phyloP scores from a whole-genome alignment of 1,140 invertebrate genomes.

The Heliothis virescens region DNA sequence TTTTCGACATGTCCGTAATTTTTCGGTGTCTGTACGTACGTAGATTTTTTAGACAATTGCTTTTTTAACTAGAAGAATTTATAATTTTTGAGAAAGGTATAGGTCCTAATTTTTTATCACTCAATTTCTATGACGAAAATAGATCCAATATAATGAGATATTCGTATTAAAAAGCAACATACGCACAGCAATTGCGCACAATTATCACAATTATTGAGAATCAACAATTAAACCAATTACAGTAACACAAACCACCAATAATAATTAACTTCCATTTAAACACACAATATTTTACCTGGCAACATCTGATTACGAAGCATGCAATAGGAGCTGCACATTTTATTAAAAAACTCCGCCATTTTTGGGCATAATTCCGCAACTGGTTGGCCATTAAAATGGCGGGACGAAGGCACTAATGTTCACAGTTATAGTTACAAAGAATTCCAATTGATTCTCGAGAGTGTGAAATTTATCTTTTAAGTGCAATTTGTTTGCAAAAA shows the following conservation, averaged over 20 bases:
- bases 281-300: conserved; percentile 17
- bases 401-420: conserved; percentile 13
- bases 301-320: conserved; percentile 10
- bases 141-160: no score
- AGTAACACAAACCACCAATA: conserved; percentile 6
- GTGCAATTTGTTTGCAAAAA: conserved; percentile 6
- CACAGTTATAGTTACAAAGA: conserved; percentile 45
- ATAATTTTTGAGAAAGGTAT: no score
- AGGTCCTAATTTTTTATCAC: no score
- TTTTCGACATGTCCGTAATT: no score
- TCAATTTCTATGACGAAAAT: no score
- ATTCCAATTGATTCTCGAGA: conserved; percentile 49
- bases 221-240: conserved; percentile 6
- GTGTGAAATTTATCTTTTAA: conserved; percentile 55
- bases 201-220: background rate
- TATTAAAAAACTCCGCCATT: conserved; percentile 1
- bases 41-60: no score
- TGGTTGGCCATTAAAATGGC: conserved; percentile 53
- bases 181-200: no score
- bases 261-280: conserved; percentile 2
- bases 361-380: conserved; percentile 35
- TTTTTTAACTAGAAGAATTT: no score
- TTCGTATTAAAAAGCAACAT: no score
- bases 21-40: no score
- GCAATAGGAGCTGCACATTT: conserved; percentile 16